These are phyloP conservation scores for Alcis repandata DNA, from an alignment of 2,888 invertebrate species.

Conservation along the genomic window DNA sequence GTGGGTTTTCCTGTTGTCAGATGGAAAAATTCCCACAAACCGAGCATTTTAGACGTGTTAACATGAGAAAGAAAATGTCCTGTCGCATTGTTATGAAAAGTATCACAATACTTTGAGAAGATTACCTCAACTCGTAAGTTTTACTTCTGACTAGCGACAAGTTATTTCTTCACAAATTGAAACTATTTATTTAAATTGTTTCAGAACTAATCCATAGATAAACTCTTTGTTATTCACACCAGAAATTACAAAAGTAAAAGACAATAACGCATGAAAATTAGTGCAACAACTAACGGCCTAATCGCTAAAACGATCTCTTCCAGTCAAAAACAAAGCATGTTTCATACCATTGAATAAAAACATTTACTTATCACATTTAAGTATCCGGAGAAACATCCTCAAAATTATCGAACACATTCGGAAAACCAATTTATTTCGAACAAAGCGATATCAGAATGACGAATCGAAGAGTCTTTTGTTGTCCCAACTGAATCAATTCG, in stretches of 20 bases:
- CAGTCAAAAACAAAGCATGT: background rate
- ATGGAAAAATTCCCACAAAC: conserved; percentile 40
- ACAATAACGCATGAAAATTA: no score
- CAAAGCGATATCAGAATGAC: conserved; percentile 56
- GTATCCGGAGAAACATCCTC: conserved; percentile 47
- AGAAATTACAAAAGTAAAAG: no score
- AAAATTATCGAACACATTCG: conserved; percentile 46
- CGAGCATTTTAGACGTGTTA: conserved; percentile 22
- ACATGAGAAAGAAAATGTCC: conserved; percentile 16
- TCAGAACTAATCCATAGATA: no score
- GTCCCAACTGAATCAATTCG: conserved; percentile 62
- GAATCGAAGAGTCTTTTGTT: conserved; percentile 63
- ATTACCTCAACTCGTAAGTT: no score
- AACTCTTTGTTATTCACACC: no score
- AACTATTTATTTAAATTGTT: no score
- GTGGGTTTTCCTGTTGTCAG: conserved; percentile 40
- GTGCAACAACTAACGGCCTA: no score
- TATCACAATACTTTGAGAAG: background rate
- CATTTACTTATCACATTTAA: conserved; percentile 4
- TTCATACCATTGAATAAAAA: background rate
- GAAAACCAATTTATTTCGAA: conserved; percentile 60
- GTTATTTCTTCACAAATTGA: no score
- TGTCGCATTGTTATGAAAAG: conserved; percentile 5
- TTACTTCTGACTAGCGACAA: background rate
- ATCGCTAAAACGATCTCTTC: no score